Conservation (phyloP, 2,113 vertebrate genomes). For the Scomber scombrus region DNA sequence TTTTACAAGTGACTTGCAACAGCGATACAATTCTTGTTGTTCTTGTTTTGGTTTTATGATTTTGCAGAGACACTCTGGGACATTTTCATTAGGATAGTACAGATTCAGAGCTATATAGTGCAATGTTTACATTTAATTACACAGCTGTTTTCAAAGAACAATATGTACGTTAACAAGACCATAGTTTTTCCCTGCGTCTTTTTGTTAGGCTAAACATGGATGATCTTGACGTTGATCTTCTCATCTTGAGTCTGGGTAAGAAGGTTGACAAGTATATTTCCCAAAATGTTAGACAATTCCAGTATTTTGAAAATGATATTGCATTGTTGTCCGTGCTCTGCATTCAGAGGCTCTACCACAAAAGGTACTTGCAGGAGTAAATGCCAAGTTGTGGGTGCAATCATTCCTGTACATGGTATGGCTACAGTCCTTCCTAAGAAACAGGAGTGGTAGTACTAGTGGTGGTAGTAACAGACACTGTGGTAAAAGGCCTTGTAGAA, state of each 20-base stretch:
- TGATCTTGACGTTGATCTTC: constrained; percentile 6
- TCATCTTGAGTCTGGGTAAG: constrained; percentile 4
- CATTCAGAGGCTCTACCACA: neutral
- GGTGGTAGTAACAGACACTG: too few relatives aligned
- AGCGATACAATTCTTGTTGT: neutral
- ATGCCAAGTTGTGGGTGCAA: neutral
- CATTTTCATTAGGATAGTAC: neutral
- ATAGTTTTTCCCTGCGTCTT: neutral
- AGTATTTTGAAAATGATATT: neutral
- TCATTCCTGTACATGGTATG: neutral
- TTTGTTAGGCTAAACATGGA: constrained; percentile 8
- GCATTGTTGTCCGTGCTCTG: neutral
- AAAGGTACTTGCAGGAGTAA: too few relatives aligned
- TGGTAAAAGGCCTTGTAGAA: too few relatives aligned
- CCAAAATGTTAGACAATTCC: neutral
- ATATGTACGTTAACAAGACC: neutral
- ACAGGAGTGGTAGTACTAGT: neutral
- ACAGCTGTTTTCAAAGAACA: neutral
- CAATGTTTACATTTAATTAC: neutral
- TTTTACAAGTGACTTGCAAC: neutral
- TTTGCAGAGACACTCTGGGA: neutral
- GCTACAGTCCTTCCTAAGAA: neutral
- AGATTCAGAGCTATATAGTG: neutral
- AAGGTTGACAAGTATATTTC: constrained; percentile 12
- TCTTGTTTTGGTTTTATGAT: neutral